Percentiles rank a stretch among this genome's conserved stretches.
Conservation (phyloP, 1,140 invertebrate genomes). For the Cydia amplana region DNA sequence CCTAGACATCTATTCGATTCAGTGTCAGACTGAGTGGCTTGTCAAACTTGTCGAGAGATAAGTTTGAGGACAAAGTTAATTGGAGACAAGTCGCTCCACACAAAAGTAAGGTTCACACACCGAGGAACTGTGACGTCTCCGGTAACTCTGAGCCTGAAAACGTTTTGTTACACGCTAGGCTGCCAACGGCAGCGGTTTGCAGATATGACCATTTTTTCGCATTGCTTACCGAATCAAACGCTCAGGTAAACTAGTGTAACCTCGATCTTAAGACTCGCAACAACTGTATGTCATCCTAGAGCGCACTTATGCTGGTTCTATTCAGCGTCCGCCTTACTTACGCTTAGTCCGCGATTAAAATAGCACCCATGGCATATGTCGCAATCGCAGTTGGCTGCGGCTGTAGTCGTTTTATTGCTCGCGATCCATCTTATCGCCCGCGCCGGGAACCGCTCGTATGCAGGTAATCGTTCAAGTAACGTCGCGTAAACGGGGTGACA, state of each 20-base stretch:
- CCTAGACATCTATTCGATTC: neutral
- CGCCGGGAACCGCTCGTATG: conserved; percentile 22
- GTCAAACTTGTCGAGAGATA: conserved; percentile 1
- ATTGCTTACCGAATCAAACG: neutral
- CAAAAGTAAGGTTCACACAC: neutral
- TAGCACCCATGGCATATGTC: conserved; percentile 25
- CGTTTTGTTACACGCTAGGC: conserved; percentile 1
- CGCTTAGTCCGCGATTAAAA: neutral
- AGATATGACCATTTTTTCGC: conserved; percentile 8
- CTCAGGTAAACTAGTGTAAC: neutral
- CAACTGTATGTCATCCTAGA: neutral
- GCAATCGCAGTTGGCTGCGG: conserved; percentile 30
- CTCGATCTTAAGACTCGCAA: neutral
- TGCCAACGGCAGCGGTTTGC: conserved; percentile 18
- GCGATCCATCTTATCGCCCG: conserved; percentile 29
- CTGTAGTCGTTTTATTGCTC: conserved; percentile 29
- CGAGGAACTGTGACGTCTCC: neutral
- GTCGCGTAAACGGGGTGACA: conserved; percentile 27
- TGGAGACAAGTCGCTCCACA: conserved; percentile 4
- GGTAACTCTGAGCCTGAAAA: neutral
- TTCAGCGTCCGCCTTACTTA: neutral
- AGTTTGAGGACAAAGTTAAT: conserved; percentile 17
- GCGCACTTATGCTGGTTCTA: neutral
- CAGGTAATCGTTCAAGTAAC: conserved; percentile 30
- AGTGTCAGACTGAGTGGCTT: neutral